phyloP scores from a whole-genome alignment of 2,888 invertebrate species.

The Clivina fossor region DNA sequence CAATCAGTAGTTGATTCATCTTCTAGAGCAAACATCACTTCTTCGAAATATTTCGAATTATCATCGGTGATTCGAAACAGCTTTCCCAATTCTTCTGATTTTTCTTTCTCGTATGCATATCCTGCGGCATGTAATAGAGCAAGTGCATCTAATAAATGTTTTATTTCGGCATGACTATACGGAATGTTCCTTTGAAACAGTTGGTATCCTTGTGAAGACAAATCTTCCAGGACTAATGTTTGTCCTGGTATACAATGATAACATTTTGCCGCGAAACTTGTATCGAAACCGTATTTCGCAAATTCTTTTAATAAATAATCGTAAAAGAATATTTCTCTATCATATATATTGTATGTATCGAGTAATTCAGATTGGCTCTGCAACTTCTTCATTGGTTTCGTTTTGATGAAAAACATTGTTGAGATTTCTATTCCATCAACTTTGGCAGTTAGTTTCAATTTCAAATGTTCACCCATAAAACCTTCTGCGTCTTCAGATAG shows the following conservation, averaged over 20 bases:
- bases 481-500: conserved; percentile 38
- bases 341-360: conserved; percentile 39
- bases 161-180: conserved; percentile 56
- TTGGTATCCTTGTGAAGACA: conserved; percentile 39
- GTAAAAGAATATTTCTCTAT: conserved; percentile 47
- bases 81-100: conserved; percentile 36
- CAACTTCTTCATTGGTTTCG: not conserved
- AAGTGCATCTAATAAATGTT: conserved; percentile 54
- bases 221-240: conserved; percentile 45
- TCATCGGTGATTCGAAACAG: conserved; percentile 39
- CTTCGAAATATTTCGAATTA: conserved; percentile 40
- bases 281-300: conserved; percentile 39
- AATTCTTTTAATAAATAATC: conserved; percentile 40
- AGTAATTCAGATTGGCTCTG: not conserved
- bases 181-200: conserved; percentile 44
- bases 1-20: conserved; percentile 31
- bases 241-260: conserved; percentile 43
- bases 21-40: conserved; percentile 39
- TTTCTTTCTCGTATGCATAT: conserved; percentile 55
- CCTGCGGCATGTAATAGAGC: conserved; percentile 58
- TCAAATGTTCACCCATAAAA: conserved; percentile 39
- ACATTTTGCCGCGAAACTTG: conserved; percentile 42
- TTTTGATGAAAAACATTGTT: conserved; percentile 11
- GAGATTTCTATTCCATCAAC: conserved; percentile 17
- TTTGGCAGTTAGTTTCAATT: conserved; percentile 36